Base-by-base conservation (phyloP, 53 echinoderm and acorn worm species). In the Astropecten irregularis region DNA sequence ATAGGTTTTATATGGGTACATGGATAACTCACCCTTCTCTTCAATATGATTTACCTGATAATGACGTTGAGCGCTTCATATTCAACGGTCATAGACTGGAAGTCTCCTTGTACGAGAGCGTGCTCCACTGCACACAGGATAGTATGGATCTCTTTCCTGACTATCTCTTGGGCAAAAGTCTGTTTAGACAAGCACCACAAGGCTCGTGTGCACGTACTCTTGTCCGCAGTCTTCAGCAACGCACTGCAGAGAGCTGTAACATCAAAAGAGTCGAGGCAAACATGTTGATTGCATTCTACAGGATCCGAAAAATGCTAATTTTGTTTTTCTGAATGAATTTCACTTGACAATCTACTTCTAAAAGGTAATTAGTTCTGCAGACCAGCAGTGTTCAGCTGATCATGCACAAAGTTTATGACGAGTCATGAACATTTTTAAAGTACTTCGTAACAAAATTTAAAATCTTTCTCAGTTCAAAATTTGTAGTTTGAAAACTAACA, bases 131-230 rank as follows among this genome's bases (percentile, higher is more conserved):
- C 87, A 85, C 97, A 96, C 65, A 96, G 83, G 60, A 96, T 87
- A 0, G 83, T 67, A 77, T 96, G 94, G 38, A 96, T 76, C 97
- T 99, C 92, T 48, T 37, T 51, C 84, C 68, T 69, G 14, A 99
- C 58, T 32, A 87, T 51, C 21, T 68, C 61, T 44, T 66, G 56
- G 20, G 90, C 82, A 14, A 95, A 82, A 25, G 88, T 90, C 87
- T 99, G 99, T 77, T 95, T 90, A 35, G 99, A 90, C 21, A 99
- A 89, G 68, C 99, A 99, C 99, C 99, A 99, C 48, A 99, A 68
- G 1, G 94, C 92, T 51, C 99, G 82, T 0, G 99, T 99, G 67
- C 92, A 94, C 1, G 95, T 83, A 56, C 88, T 89, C 64, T 93
- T 99, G 71, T 92, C 94, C 9, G 81, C 85, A 9, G 94, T 99